These are phyloP conservation scores for Physella acuta DNA, from an alignment of 1,140 invertebrate genomes.

Conservation along the genomic window DNA sequence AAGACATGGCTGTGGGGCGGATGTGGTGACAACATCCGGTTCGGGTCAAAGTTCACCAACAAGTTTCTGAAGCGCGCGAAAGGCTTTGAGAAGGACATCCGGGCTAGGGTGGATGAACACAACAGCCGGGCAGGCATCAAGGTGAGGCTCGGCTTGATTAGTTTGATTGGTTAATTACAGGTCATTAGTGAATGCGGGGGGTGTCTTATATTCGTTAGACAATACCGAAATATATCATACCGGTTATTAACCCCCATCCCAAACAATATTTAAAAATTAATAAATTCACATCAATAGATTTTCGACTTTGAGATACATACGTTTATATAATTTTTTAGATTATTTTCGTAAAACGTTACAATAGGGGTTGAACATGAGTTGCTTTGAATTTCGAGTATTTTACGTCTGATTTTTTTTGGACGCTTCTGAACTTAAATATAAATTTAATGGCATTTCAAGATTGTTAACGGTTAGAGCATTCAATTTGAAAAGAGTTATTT, in stretches of 20 bases:
- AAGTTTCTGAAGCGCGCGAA: conserved; percentile 65
- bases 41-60: conserved; percentile 66
- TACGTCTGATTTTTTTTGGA: too few species aligned
- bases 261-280: too few species aligned
- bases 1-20: conserved; percentile 69
- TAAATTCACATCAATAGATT: background rate
- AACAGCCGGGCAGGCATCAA: conserved; percentile 70
- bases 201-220: background rate
- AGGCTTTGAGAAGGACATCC: conserved; percentile 46
- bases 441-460: too few species aligned
- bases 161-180: background rate
- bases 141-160: conserved; percentile 53
- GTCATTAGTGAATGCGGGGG: background rate
- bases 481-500: too few species aligned
- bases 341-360: too few species aligned
- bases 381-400: too few species aligned
- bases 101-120: conserved; percentile 67
- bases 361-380: too few species aligned
- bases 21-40: conserved; percentile 70
- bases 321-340: background rate
- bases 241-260: too few species aligned
- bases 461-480: too few species aligned
- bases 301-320: background rate
- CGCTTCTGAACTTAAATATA: too few species aligned
- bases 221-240: too few species aligned